These are phyloP conservation scores for Agrypnia vestita DNA, from an alignment of 1,140 invertebrate species.

Conservation along the genomic window DNA sequence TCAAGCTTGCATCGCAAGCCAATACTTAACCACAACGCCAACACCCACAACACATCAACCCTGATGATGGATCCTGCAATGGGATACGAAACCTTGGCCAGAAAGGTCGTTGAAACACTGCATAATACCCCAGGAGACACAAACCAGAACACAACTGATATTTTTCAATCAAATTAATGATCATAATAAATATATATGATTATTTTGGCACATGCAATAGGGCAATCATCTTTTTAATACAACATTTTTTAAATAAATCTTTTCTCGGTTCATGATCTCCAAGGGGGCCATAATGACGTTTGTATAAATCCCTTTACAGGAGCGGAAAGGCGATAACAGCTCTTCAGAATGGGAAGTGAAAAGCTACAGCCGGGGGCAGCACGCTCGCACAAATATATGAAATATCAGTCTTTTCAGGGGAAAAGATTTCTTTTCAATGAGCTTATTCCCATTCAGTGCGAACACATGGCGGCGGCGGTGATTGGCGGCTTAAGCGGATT, in stretches of 20 bases:
- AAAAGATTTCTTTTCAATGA: conserved; percentile 47
- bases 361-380: conserved; percentile 14
- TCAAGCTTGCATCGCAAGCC: too few species aligned
- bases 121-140: too few species aligned
- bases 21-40: too few species aligned
- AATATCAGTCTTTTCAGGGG: conserved; percentile 35
- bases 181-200: too few species aligned
- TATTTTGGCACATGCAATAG: too few species aligned
- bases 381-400: conserved; percentile 21
- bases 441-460: conserved; percentile 48
- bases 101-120: too few species aligned
- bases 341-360: conserved; percentile 25
- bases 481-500: conserved; percentile 52
- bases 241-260: background rate
- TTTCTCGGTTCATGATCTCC: background rate
- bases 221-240: too few species aligned
- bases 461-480: conserved; percentile 42
- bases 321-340: conserved; percentile 9
- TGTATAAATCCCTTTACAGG: conserved; percentile 5
- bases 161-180: too few species aligned
- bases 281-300: conserved; percentile 18
- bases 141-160: too few species aligned
- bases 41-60: too few species aligned
- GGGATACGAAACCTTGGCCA: too few species aligned
- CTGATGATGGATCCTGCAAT: too few species aligned